Base-by-base conservation (phyloP, 2,797 vertebrate species). In the Heteromormyrus szaboi region DNA sequence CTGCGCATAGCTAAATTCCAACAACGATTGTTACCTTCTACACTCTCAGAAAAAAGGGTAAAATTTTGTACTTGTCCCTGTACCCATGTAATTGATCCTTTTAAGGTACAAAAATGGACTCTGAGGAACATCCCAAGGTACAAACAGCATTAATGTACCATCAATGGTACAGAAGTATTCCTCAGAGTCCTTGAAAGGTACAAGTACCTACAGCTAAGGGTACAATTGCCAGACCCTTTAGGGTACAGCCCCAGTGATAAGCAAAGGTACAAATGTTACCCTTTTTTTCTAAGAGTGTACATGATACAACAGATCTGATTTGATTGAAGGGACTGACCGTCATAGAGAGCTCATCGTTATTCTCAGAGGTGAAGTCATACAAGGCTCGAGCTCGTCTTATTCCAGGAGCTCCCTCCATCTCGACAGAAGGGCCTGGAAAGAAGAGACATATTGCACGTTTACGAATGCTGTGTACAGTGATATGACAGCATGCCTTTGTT, bases 321-420 rank as follows among this genome's bases (percentile, higher is more conserved):
- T 51, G 44, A 51, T 3, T 50, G 48, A 29, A 59, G 33, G 50
- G 59, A 54, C 87, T 94, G 92, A 97, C 91, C 96, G 95, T 96
- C 87, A 99, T 94, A 17, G 97, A 96, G 89, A 99, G 97, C 91
- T 99, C 98, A 90, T 99, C 97, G 8, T 96, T 95, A 87, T 96
- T 96, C 87, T 97, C 94, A 46, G 97, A 96, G 0, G 92, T 89
- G 91, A 97, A 99, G 92, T 96, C 93, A 90, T 95, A 98, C 88
- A 98, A 90, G 51, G 97, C 97, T 93, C 93, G 96, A 90, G 94
- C 98, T 93, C 93, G 96, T 88, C 72, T 89, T 53, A 92, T 96
- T n/a, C 6, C 87, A 11, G 86, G 88, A 88, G 89, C 89, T 88
- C 46, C 76, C 48, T 94, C 92, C 48, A 50, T 51, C 46, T 91